Evolutionary conservation across 2,797 vertebrate genomes (phyloP).

Genomic region (Carduelis carduelis): DNA sequence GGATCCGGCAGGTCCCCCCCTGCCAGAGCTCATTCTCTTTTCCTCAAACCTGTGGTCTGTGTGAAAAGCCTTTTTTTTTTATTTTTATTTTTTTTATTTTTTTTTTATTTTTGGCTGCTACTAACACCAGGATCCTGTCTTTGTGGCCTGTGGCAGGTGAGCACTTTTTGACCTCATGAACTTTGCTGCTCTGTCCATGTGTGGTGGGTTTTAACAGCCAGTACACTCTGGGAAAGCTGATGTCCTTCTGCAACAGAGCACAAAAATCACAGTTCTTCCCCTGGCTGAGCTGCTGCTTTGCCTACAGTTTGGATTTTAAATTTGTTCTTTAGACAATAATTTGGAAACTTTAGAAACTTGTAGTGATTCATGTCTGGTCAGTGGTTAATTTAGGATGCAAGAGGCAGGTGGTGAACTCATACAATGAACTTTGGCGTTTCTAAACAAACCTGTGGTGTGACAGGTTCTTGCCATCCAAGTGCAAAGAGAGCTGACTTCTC

Average conservation of each 20-base stretch:
- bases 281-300: not conserved
- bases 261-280: not conserved
- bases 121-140: constrained; percentile 53
- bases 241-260: not conserved
- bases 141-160: constrained; percentile 79
- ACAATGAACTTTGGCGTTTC: not conserved
- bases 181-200: not conserved
- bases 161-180: constrained; percentile 72
- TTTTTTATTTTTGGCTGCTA: not conserved
- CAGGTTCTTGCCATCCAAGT: not conserved
- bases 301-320: not conserved
- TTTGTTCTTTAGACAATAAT: not conserved
- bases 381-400: not conserved
- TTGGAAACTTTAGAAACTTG: not conserved
- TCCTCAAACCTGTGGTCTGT: constrained; percentile 64
- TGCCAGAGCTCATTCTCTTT: not conserved
- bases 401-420: not conserved
- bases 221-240: not conserved
- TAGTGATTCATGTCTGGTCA: not conserved
- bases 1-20: accelerated
- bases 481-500: not conserved
- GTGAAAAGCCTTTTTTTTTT: not conserved
- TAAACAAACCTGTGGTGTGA: not conserved
- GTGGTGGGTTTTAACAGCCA: constrained; percentile 72
- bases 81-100: too few species aligned